Evolutionary conservation across 2,113 vertebrate genomes (phyloP).

Genomic region (Macquaria ambigua): DNA sequence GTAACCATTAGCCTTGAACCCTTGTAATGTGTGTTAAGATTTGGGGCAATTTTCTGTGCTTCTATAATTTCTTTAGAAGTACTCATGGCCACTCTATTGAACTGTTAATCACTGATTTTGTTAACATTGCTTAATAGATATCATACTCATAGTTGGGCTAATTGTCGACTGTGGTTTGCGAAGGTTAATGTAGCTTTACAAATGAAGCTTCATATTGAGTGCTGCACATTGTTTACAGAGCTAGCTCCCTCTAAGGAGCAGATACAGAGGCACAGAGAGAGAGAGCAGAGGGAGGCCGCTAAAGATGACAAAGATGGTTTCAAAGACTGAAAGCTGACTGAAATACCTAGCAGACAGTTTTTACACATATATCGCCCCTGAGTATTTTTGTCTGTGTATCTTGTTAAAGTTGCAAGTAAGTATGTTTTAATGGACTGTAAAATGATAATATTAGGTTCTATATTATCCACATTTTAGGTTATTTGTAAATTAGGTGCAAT

Average conservation of each 20-base stretch:
- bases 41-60: background rate
- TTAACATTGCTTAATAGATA: background rate
- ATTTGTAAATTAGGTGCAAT: background rate
- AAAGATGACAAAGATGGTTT: constrained; percentile 1
- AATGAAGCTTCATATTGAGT: constrained; percentile 6
- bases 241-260: background rate
- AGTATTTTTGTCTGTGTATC: background rate
- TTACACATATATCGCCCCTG: background rate
- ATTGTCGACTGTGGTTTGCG: background rate
- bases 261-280: background rate
- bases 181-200: constrained; percentile 32
- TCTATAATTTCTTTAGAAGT: background rate
- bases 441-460: background rate
- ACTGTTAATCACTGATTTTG: background rate
- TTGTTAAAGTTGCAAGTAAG: background rate
- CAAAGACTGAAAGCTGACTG: constrained; percentile 3
- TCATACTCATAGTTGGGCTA: background rate
- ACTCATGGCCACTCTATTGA: background rate
- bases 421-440: background rate
- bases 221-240: constrained; percentile 15
- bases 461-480: background rate
- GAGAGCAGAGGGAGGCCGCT: background rate
- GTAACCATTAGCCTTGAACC: background rate
- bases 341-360: background rate
- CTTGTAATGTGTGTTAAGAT: background rate